Evolutionary conservation across 1,140 invertebrate species (phyloP).

Genomic region (Lordiphosa collinella): DNA sequence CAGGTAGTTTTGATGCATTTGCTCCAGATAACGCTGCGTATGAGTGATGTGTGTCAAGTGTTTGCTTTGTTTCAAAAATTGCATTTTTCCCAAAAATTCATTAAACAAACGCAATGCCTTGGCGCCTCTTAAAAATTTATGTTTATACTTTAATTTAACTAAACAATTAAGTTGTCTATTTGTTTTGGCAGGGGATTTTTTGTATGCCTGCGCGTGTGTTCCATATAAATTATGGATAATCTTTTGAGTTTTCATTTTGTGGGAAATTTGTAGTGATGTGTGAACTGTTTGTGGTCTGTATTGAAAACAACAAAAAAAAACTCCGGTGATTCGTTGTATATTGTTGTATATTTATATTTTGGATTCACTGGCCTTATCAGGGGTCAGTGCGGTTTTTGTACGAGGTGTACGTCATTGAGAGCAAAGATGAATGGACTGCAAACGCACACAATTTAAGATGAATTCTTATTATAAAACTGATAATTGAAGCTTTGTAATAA

Average conservation of each 20-base stretch:
- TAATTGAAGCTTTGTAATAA: too few species aligned
- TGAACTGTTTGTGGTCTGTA: too few species aligned
- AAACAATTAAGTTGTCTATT: conserved; percentile 15
- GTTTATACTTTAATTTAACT: conserved; percentile 34
- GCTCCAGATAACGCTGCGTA: conserved; percentile 19
- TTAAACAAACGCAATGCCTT: neutral
- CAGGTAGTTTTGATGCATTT: conserved; percentile 43
- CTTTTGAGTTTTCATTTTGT: conserved; percentile 19
- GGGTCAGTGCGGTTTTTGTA: too few species aligned
- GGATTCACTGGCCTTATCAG: conserved; percentile 8
- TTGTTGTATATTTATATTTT: too few species aligned
- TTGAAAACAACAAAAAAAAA: too few species aligned
- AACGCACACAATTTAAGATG: too few species aligned
- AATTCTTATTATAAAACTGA: too few species aligned
- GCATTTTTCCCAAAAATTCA: neutral
- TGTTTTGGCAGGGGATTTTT: conserved; percentile 3
- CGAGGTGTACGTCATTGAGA: too few species aligned
- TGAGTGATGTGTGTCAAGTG: conserved; percentile 39
- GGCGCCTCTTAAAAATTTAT: neutral
- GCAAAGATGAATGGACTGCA: too few species aligned
- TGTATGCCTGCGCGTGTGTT: conserved; percentile 10
- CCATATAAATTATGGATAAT: conserved; percentile 27
- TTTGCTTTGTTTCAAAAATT: conserved; percentile 9
- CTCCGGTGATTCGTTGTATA: too few species aligned
- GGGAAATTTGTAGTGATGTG: too few species aligned